phyloP scores from a whole-genome alignment of 1,140 invertebrate genomes.

The Drosophila mayri region DNA sequence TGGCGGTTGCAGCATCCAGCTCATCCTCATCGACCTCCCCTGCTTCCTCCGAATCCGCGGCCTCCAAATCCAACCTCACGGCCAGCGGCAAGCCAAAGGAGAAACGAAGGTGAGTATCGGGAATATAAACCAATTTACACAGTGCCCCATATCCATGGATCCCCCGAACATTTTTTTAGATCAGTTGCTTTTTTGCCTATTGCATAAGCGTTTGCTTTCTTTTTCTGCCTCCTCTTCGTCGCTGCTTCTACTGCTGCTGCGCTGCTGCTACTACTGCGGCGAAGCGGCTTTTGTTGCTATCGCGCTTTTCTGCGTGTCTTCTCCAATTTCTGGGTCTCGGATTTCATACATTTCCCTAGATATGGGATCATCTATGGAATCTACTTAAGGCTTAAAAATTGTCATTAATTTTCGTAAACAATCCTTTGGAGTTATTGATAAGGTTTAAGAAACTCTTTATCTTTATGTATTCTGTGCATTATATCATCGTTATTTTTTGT shows the following conservation, averaged over 20 bases:
- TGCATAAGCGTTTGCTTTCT: slow-evolving; percentile 79
- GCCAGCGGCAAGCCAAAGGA: slow-evolving; percentile 82
- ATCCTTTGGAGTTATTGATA: background rate
- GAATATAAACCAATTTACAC: background rate
- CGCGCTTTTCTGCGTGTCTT: slow-evolving; percentile 13
- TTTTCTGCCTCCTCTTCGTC: slow-evolving; percentile 59
- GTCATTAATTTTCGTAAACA: background rate
- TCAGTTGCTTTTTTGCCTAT: slow-evolving; percentile 45
- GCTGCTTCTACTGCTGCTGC: slow-evolving; percentile 34
- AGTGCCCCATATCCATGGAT: background rate
- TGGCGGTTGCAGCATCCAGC: slow-evolving; percentile 39
- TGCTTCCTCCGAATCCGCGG: slow-evolving; percentile 5
- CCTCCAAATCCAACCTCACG: slow-evolving; percentile 47
- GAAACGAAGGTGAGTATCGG: slow-evolving; percentile 74
- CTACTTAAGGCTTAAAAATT: background rate
- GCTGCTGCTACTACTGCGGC: slow-evolving; percentile 25
- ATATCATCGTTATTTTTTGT: background rate
- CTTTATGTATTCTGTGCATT: background rate
- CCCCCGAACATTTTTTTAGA: slow-evolving; percentile 4
- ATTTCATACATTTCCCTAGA: background rate
- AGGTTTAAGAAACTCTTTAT: background rate
- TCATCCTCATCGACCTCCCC: slow-evolving; percentile 10
- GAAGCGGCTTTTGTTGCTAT: slow-evolving; percentile 38
- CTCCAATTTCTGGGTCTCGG: slow-evolving; percentile 4
- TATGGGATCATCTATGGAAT: background rate